A percentile compares a stretch with the other conserved stretches of the same genome.
Conservation (phyloP, 2,888 invertebrate species). For the Elmis aenea region DNA sequence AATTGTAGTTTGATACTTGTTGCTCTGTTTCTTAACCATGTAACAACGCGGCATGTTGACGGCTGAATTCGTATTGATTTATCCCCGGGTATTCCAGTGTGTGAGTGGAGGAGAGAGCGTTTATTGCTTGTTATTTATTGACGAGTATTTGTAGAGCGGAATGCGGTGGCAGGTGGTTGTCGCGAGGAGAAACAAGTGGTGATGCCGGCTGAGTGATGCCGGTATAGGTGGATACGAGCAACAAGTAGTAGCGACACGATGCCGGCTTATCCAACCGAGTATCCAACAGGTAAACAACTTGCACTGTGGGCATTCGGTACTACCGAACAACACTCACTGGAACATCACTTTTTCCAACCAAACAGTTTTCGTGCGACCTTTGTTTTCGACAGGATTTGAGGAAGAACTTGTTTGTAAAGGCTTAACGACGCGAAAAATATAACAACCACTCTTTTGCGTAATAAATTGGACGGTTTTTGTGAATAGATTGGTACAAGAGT, state of each 20-base stretch:
- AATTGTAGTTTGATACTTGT: constrained; percentile 47
- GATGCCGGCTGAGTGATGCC: constrained; percentile 33
- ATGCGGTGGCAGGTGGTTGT: constrained; percentile 41
- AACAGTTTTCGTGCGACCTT: background rate
- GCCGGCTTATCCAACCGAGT: constrained; percentile 38
- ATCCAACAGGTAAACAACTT: constrained; percentile 43
- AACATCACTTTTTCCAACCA: background rate
- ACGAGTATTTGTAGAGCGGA: constrained; percentile 22
- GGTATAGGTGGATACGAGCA: constrained; percentile 41
- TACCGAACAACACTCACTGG: background rate
- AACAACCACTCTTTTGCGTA: constrained; percentile 8
- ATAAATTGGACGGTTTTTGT: constrained; percentile 16
- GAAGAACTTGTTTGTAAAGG: constrained; percentile 12
- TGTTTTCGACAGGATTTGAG: constrained; percentile 3
- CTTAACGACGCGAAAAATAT: constrained; percentile 4
- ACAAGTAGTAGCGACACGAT: constrained; percentile 42
- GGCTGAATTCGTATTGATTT: constrained; percentile 13
- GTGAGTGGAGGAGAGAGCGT: constrained; percentile 8
- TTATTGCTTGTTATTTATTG: constrained; percentile 19
- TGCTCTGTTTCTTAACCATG: constrained; percentile 67
- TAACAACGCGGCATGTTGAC: constrained; percentile 69
- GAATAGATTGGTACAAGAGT: too few relatives aligned
- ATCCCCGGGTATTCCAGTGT: constrained; percentile 7
- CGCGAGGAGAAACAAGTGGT: constrained; percentile 37
- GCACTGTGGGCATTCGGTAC: constrained; percentile 23